Evolutionary conservation across 2,113 vertebrate genomes (phyloP).

Genomic region (Hydrolagus affinis): DNA sequence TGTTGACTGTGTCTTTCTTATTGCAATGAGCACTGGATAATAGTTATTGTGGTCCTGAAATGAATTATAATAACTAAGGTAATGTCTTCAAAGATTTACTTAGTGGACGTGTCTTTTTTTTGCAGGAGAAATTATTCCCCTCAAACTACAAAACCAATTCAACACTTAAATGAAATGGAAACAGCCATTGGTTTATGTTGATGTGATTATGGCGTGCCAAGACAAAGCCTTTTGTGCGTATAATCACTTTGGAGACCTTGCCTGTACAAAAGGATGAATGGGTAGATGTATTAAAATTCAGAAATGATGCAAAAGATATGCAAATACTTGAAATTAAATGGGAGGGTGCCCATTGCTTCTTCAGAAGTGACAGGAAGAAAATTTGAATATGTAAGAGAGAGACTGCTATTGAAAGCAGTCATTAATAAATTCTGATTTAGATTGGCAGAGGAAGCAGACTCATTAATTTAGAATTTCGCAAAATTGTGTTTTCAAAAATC

Average conservation of each 20-base stretch:
- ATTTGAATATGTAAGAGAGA: constrained; percentile 16
- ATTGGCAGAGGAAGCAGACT: not conserved
- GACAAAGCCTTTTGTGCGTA: not conserved
- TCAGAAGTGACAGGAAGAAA: not conserved
- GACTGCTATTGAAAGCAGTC: not conserved
- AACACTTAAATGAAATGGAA: not conserved
- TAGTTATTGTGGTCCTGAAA: not conserved
- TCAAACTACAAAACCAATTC: constrained; percentile 11
- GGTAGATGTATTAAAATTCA: constrained; percentile 27
- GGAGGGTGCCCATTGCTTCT: not conserved
- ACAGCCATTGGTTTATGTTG: not conserved
- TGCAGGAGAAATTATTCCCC: not conserved
- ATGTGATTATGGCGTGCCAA: not conserved
- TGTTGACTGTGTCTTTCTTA: not conserved
- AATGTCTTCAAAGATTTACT: not conserved
- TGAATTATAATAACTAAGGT: not conserved
- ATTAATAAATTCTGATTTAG: not conserved
- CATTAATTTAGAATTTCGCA: not conserved
- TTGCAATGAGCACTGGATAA: not conserved
- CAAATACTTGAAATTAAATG: constrained; percentile 22
- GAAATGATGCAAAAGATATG: constrained; percentile 19
- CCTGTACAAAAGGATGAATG: not conserved
- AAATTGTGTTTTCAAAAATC: not conserved
- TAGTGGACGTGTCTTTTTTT: too few species aligned
- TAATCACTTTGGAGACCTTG: not conserved